Evolutionary conservation across 2,888 invertebrate genomes (phyloP).

Genomic region (Pimpla rufipes): DNA sequence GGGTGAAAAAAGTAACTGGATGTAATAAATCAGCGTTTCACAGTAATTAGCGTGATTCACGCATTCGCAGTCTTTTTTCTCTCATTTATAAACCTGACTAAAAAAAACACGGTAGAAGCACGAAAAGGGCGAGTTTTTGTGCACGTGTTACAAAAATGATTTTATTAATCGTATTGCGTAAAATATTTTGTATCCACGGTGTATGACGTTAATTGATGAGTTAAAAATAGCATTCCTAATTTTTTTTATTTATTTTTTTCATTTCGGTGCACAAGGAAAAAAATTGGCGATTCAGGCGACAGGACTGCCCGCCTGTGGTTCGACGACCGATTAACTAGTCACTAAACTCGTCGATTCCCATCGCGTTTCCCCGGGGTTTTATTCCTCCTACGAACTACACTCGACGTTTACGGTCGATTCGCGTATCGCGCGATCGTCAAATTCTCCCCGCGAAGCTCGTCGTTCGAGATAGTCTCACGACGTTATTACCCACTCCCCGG

Average conservation of each 20-base stretch:
- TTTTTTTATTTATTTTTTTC: background rate
- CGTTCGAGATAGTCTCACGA: slow-evolving; percentile 37
- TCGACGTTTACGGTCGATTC: slow-evolving; percentile 78
- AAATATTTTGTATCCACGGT: background rate
- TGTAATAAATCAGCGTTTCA: too few species aligned
- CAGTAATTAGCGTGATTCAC: too few species aligned
- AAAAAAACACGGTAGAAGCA: too few species aligned
- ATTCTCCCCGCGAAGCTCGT: slow-evolving; percentile 65
- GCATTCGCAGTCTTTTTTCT: too few species aligned
- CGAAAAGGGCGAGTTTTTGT: too few species aligned
- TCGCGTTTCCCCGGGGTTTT: slow-evolving; percentile 46
- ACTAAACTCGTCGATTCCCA: slow-evolving; percentile 53
- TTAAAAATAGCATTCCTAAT: background rate
- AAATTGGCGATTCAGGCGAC: slow-evolving; percentile 1
- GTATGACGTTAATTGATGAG: background rate
- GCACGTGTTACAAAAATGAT: too few species aligned
- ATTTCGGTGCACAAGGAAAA: background rate
- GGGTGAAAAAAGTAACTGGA: too few species aligned
- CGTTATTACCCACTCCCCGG: slow-evolving; percentile 28
- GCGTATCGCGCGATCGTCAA: slow-evolving; percentile 74
- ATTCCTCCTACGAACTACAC: slow-evolving; percentile 55
- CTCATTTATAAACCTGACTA: too few species aligned
- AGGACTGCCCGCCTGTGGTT: slow-evolving; percentile 23
- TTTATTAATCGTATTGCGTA: background rate
- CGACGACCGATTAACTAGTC: slow-evolving; percentile 48